Evolutionary conservation across 2,888 invertebrate genomes (phyloP).

Genomic region (Microctonus brassicae): DNA sequence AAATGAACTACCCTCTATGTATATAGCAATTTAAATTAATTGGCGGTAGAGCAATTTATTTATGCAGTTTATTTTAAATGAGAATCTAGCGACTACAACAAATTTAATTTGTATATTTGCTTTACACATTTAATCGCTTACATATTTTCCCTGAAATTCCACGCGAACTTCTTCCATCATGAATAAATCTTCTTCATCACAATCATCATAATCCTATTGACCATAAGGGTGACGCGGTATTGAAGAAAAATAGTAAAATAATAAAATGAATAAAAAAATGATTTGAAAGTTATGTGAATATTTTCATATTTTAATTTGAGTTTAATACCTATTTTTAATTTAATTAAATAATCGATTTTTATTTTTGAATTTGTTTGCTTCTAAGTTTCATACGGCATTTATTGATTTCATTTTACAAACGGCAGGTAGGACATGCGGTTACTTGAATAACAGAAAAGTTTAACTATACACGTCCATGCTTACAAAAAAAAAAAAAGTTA

Average conservation of each 20-base stretch:
- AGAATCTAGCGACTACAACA: constrained; percentile 31
- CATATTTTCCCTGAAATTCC: constrained; percentile 65
- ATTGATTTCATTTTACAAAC: constrained; percentile 36
- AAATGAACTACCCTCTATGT: not conserved
- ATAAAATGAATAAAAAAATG: not conserved
- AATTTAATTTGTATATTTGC: not conserved
- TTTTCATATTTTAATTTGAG: not conserved
- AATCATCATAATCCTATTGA: constrained; percentile 62
- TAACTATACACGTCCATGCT: constrained; percentile 60
- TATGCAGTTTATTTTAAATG: not conserved
- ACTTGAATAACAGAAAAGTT: constrained; percentile 51
- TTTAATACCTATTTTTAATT: not conserved
- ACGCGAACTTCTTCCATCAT: constrained; percentile 65
- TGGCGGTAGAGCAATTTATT: constrained; percentile 23
- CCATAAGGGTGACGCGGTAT: constrained; percentile 35
- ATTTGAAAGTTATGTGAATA: not conserved
- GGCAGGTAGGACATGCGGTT: constrained; percentile 59
- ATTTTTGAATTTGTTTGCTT: constrained; percentile 19
- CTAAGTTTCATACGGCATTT: constrained; percentile 19
- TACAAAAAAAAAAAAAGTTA: constrained; percentile 20
- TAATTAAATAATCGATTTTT: constrained; percentile 15
- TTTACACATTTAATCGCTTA: constrained; percentile 53
- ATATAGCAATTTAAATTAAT: not conserved
- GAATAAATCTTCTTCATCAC: constrained; percentile 49
- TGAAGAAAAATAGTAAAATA: constrained; percentile 24